Conservation (phyloP, 2,113 vertebrate species). For the Pipra filicauda region DNA sequence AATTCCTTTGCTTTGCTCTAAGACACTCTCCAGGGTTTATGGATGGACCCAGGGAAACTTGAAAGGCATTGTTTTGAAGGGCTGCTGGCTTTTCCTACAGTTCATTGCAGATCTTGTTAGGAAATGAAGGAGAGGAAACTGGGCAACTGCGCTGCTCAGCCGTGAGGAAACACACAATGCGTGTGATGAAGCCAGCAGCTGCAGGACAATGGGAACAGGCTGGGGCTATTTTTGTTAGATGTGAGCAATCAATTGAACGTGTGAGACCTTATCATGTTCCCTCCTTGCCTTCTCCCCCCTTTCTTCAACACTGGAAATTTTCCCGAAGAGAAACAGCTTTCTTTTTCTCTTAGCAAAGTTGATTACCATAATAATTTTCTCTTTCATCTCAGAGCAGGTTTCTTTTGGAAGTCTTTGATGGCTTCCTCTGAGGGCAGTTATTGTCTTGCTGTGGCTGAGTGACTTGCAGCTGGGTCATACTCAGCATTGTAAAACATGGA, state of each 20-base stretch:
- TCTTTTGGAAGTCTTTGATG: constrained; percentile 54
- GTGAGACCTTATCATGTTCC: constrained; percentile 49
- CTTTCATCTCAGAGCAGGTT: constrained; percentile 64
- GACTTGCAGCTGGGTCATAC: constrained; percentile 9
- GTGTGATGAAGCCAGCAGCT: constrained; percentile 57
- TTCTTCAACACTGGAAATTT: constrained; percentile 53
- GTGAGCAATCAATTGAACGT: constrained; percentile 60
- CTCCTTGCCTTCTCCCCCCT: constrained; percentile 16
- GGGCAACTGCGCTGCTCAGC: constrained; percentile 34
- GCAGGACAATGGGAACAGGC: constrained; percentile 69
- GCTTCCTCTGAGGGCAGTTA: constrained; percentile 11
- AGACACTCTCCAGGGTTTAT: background rate
- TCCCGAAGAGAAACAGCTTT: constrained; percentile 58
- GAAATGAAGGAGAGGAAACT: constrained; percentile 73
- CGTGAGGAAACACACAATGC: constrained; percentile 62
- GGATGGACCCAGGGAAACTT: background rate
- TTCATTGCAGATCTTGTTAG: constrained; percentile 33
- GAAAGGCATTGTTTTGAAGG: constrained; percentile 15
- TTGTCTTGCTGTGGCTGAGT: constrained; percentile 22
- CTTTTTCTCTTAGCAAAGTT: constrained; percentile 58
- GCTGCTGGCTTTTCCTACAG: constrained; percentile 54
- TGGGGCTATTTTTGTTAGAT: constrained; percentile 72
- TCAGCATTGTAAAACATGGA: background rate
- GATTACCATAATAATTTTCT: constrained; percentile 59
- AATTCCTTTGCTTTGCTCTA: background rate